These are phyloP conservation scores for Linepithema humile DNA, from an alignment of 1,140 invertebrate genomes.

Conservation along the genomic window DNA sequence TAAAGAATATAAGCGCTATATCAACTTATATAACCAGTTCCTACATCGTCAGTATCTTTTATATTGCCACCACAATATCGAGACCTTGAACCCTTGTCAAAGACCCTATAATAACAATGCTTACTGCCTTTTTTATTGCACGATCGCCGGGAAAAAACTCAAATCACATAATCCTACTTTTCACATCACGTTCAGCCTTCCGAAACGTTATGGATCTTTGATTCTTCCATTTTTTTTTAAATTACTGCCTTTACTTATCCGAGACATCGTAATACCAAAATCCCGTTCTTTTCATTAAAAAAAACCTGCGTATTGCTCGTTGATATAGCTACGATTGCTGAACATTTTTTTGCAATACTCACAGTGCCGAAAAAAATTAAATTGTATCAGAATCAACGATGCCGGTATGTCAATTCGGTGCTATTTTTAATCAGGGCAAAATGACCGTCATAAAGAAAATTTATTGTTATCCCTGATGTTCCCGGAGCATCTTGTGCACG, in stretches of 20 bases:
- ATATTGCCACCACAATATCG: neutral
- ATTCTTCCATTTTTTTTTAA: neutral
- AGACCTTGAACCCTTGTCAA: neutral
- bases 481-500: neutral
- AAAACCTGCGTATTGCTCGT: neutral
- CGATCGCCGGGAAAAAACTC: neutral
- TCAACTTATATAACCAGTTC: neutral
- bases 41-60: neutral
- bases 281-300: neutral
- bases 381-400: neutral
- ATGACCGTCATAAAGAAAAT: neutral
- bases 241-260: neutral
- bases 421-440: neutral
- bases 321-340: neutral
- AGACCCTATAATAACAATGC: neutral
- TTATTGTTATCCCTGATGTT: neutral
- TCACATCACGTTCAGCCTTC: neutral
- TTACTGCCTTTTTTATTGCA: neutral
- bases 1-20: neutral
- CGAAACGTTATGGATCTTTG: neutral
- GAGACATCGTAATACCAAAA: neutral
- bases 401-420: neutral
- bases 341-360: neutral
- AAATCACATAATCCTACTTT: neutral
- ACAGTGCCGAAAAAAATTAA: neutral